phyloP scores from a whole-genome alignment of 2,797 vertebrate genomes.

The Glyptemys insculpta region DNA sequence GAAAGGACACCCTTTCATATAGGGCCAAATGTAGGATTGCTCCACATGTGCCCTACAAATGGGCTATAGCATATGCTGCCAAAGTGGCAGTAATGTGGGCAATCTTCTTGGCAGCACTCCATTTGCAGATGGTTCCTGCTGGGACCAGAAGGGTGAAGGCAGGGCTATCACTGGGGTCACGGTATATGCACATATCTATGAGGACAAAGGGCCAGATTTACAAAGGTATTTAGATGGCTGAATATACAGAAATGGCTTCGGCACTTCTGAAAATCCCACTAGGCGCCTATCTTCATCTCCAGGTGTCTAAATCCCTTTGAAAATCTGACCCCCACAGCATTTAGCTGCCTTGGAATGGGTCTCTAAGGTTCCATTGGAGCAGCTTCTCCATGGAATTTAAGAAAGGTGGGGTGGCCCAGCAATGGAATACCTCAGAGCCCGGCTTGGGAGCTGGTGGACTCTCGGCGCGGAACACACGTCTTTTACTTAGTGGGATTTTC shows the following conservation, averaged over 20 bases:
- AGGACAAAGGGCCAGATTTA: neutral
- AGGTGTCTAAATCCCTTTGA: neutral
- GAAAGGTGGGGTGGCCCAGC: neutral
- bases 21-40: neutral
- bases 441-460: neutral
- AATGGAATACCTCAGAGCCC: neutral
- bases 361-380: neutral
- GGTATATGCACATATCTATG: neutral
- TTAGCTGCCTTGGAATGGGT: neutral
- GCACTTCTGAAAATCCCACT: neutral
- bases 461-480: neutral
- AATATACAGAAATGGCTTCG: neutral
- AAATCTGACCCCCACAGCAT: neutral
- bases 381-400: neutral
- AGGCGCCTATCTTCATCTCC: neutral
- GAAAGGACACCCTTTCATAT: neutral
- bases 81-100: neutral
- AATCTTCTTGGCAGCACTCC: no score
- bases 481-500: neutral
- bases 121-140: neutral
- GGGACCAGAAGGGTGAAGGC: neutral
- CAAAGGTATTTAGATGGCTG: neutral
- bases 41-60: neutral
- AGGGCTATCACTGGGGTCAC: neutral
- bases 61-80: neutral